Evolutionary conservation across 2,888 invertebrate species (phyloP).

Genomic region (Phortica magna): DNA sequence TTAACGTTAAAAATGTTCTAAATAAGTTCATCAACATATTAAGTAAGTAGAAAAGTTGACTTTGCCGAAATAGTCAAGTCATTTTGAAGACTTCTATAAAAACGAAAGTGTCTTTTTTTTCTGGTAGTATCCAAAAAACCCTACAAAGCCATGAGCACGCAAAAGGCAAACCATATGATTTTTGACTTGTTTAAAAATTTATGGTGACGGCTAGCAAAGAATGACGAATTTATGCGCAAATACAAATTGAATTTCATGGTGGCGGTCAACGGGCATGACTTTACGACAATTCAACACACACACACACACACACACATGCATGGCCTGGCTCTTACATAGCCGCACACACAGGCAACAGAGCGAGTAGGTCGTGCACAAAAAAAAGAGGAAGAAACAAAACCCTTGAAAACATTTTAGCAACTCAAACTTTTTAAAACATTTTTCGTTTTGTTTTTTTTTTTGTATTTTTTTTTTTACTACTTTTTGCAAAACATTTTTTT

Average conservation of each 20-base stretch:
- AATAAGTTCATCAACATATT: neutral
- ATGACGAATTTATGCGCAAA: constrained; percentile 35
- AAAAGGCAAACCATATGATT: constrained; percentile 34
- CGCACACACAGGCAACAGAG: neutral
- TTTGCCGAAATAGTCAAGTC: neutral
- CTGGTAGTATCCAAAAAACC: neutral
- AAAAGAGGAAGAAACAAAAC: too few relatives aligned
- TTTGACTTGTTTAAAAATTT: constrained; percentile 49
- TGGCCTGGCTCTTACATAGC: neutral
- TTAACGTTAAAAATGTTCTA: neutral
- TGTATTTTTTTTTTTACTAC: neutral
- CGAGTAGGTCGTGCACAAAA: neutral
- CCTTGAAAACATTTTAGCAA: neutral
- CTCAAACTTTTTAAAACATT: constrained; percentile 9
- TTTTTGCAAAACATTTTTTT: neutral
- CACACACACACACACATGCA: constrained; percentile 30
- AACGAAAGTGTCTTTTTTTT: too few relatives aligned
- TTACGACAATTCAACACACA: constrained; percentile 37
- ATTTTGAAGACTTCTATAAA: neutral
- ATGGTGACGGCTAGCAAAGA: constrained; percentile 37
- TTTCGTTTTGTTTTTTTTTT: neutral
- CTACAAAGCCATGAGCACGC: neutral
- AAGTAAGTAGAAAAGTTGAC: neutral
- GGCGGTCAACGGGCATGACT: constrained; percentile 18
- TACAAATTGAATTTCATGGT: constrained; percentile 45